These are phyloP conservation scores for Ranitomeya variabilis DNA, from an alignment of 2,113 vertebrate genomes.

Conservation along the genomic window DNA sequence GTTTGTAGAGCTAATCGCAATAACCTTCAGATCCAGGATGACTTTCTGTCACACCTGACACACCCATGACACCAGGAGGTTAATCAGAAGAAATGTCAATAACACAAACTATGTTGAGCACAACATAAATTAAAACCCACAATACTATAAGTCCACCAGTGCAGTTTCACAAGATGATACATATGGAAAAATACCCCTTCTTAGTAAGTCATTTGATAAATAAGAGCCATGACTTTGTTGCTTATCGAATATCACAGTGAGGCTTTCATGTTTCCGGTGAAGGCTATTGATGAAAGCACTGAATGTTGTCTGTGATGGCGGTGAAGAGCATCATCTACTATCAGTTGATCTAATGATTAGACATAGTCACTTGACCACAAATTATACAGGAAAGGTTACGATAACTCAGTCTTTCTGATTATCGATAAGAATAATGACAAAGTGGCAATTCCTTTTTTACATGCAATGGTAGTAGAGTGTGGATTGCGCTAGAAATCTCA, in stretches of 20 bases:
- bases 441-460: not conserved
- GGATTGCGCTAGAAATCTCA: constrained; percentile 41
- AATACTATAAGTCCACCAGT: too few relatives aligned
- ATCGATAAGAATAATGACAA: not conserved
- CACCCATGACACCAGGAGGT: too few relatives aligned
- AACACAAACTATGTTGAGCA: too few relatives aligned
- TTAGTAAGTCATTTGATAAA: not conserved
- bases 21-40: too few relatives aligned
- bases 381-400: not conserved
- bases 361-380: not conserved
- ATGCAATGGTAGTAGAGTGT: not conserved
- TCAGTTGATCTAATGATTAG: not conserved
- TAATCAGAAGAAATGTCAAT: too few relatives aligned
- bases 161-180: too few relatives aligned
- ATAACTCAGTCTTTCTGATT: not conserved
- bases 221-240: not conserved
- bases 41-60: too few relatives aligned
- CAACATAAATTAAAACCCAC: too few relatives aligned
- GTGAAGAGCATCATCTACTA: not conserved
- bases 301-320: not conserved
- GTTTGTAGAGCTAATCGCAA: too few relatives aligned
- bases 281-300: not conserved
- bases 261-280: not conserved
- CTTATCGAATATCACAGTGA: not conserved
- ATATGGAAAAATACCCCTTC: not conserved